A percentile compares a stretch with the other conserved stretches of the same genome.
These are phyloP conservation scores for Carassius auratus DNA, from an alignment of 2,113 vertebrate species.

Conservation along the genomic window DNA sequence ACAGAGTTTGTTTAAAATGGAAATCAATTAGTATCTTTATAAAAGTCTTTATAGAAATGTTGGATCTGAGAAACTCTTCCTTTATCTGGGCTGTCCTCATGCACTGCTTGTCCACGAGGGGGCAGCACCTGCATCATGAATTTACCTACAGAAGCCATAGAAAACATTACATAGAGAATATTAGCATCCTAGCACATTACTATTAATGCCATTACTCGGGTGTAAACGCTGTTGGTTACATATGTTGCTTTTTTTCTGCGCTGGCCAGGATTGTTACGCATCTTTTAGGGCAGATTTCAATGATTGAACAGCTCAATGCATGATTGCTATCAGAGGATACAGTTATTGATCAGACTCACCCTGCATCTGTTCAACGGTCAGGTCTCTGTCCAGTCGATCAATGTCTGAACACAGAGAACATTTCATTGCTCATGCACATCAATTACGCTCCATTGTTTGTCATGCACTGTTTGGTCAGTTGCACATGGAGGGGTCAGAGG, in stretches of 20 bases:
- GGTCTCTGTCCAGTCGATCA: slow-evolving; percentile 73
- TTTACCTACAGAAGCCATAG: slow-evolving; percentile 59
- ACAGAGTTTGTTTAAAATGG: not conserved
- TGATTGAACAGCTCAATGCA: not conserved
- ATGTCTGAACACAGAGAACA: slow-evolving; percentile 63
- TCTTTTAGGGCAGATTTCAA: not conserved
- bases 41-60: not conserved
- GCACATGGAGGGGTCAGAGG: not conserved
- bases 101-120: slow-evolving; percentile 70
- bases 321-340: too few species aligned
- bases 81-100: slow-evolving; percentile 70
- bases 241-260: not conserved
- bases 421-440: not conserved
- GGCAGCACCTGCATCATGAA: slow-evolving; percentile 77
- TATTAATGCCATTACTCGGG: not conserved
- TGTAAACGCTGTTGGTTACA: not conserved
- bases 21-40: not conserved
- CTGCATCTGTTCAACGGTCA: slow-evolving; percentile 76
- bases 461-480: not conserved
- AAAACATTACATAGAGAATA: not conserved
- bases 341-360: slow-evolving; percentile 54
- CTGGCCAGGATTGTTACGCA: too few species aligned
- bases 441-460: not conserved
- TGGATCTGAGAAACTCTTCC: too few species aligned
- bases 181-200: not conserved